Percentiles rank a stretch among this genome's conserved stretches.
Conservation (phyloP, 1,140 invertebrate species). For the Neodiprion lecontei region DNA sequence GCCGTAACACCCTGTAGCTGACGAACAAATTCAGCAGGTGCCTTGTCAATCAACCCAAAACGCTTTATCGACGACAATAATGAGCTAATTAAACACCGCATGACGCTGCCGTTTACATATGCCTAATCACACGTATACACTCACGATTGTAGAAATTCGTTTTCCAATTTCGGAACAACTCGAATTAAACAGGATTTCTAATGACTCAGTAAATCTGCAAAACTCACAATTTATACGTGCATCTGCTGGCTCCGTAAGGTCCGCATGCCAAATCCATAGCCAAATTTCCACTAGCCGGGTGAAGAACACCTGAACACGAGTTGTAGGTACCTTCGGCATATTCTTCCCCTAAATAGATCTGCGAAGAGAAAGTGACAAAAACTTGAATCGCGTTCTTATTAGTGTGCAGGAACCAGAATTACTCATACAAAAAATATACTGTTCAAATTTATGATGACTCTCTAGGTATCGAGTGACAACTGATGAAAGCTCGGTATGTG, state of each 20-base stretch:
- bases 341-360: conserved; percentile 61
- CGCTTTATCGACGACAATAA: too few relatives aligned
- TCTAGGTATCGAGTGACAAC: not conserved
- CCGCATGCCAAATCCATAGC: conserved; percentile 78
- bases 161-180: too few relatives aligned
- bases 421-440: conserved; percentile 18
- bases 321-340: conserved; percentile 71
- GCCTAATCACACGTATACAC: too few relatives aligned
- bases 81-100: too few relatives aligned
- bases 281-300: conserved; percentile 71
- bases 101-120: too few relatives aligned
- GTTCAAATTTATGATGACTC: not conserved
- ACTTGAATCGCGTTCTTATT: not conserved
- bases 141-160: too few relatives aligned
- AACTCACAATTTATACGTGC: conserved; percentile 60
- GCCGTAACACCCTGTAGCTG: too few relatives aligned
- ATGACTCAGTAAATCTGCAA: too few relatives aligned
- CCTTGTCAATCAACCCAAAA: too few relatives aligned
- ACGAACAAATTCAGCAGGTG: too few relatives aligned
- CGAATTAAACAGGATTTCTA: too few relatives aligned
- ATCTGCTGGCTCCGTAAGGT: conserved; percentile 64
- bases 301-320: conserved; percentile 69
- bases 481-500: too few relatives aligned
- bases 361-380: conserved; percentile 6
- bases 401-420: conserved; percentile 1